Evolutionary conservation across 37 sponge, comb jelly and placozoan species (phyloP), one percentile per base, ranked within the genome.

Genomic region (Agelas oroides): DNA sequence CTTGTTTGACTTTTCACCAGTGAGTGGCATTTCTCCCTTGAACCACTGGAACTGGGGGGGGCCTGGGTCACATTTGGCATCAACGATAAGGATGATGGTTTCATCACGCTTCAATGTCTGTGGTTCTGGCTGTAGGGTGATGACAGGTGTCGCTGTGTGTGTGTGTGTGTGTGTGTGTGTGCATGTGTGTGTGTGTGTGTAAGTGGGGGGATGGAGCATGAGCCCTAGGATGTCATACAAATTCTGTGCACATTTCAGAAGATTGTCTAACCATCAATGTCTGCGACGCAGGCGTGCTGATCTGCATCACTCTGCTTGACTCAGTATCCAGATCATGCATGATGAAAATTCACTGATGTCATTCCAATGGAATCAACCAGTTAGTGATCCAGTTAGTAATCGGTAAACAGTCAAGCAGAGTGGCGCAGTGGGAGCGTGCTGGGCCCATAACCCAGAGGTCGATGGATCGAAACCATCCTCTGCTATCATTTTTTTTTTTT

Each of bases 401-500:
- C n/a, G n/a, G n/a, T n/a, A n/a, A 12, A 46, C 80, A 25, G 37
- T 28, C 23, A 75, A 93, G 93, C 93, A 93, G 93, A 93, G 93
- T 93, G 93, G 93, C 93, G 93, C 93, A 93, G 94, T 86, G 94
- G 94, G 80, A 93, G 94, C 94, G 94, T 93, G 94, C 89, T 93
- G 94, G 94, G 94, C 94, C 89, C 94, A 93, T 93, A 93, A 93
- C 94, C 94, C 94, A 93, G 89, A 93, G 94, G 94, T 93, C 94
- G 94, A 86, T 93, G 94, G 94, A 93, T 93, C 94, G 94, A 93
- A 93, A 93, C 94, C 94, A 93, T 84, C 86, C 93, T 93, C 93
- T 93, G 93, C 93, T 93, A 93, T 27, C 11, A 36, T 20, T 65
- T 84, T 88, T 88, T 66, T 79, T 83, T 46, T 46, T 46, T 46